These are phyloP conservation scores for Dicrostonyx torquatus DNA, from an alignment of 2,797 vertebrate species.

Conservation along the genomic window DNA sequence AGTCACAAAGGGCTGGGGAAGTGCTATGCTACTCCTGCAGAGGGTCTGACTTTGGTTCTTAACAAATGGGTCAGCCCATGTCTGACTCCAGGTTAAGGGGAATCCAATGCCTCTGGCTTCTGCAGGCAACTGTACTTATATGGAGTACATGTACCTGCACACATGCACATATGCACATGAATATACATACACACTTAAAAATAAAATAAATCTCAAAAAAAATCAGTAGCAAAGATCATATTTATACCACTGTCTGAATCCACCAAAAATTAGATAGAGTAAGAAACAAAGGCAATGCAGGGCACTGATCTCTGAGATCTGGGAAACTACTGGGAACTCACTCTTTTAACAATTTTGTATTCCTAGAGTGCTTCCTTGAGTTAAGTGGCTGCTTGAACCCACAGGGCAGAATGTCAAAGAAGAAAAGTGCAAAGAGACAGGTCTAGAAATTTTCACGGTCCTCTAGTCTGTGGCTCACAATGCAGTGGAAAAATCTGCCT, in stretches of 20 bases:
- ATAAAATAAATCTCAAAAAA: background rate
- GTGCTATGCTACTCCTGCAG: background rate
- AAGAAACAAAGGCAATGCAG: background rate
- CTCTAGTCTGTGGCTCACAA: background rate
- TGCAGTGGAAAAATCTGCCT: background rate
- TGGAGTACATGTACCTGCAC: background rate
- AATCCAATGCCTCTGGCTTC: background rate
- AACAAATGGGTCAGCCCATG: background rate
- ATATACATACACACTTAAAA: background rate
- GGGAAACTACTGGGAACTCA: background rate
- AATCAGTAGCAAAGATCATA: background rate
- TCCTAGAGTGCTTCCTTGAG: background rate
- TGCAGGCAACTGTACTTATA: background rate
- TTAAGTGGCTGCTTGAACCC: background rate
- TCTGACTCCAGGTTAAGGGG: background rate
- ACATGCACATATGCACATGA: too few species aligned
- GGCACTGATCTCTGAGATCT: background rate
- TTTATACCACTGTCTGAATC: slow-evolving; percentile 31
- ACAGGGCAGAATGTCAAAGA: background rate
- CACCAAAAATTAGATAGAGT: slow-evolving; percentile 14
- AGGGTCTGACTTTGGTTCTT: background rate
- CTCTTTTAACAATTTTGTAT: too few species aligned
- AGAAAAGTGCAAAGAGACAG: background rate
- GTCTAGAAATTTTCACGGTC: background rate
- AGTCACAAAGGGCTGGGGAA: background rate